A percentile compares a stretch with the other conserved stretches of the same genome.
Conservation (phyloP, 2,113 vertebrate genomes). For the Arothron firmamentum region DNA sequence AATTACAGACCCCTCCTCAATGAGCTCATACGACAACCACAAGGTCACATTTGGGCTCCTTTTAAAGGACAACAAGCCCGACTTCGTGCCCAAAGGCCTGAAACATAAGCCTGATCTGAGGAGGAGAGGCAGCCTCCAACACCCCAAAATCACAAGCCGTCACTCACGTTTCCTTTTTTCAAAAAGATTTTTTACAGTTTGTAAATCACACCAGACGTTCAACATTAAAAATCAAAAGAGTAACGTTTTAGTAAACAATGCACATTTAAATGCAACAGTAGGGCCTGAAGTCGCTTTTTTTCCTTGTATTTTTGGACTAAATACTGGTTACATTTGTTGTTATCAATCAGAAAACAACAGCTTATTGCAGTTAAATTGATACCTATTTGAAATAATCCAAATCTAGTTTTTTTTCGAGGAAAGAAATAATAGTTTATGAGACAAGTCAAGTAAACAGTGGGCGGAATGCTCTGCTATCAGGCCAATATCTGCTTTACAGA, state of each 20-base stretch:
- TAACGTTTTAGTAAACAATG: too few species aligned
- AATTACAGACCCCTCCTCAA: constrained; percentile 36
- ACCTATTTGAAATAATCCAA: too few species aligned
- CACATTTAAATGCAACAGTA: background rate
- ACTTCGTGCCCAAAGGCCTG: constrained; percentile 35
- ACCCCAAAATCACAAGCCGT: constrained; percentile 30
- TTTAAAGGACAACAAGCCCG: constrained; percentile 29
- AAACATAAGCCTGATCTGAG: constrained; percentile 42
- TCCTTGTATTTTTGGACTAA: too few species aligned
- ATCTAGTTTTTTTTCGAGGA: too few species aligned
- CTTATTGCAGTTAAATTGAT: too few species aligned
- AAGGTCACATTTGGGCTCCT: constrained; percentile 41
- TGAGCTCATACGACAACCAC: constrained; percentile 41
- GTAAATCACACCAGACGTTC: background rate
- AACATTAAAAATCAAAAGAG: background rate
- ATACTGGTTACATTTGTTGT: too few species aligned
- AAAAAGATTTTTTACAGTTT: background rate
- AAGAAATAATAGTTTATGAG: too few species aligned
- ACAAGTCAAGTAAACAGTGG: too few species aligned
- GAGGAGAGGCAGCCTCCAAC: constrained; percentile 21
- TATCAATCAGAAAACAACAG: too few species aligned
- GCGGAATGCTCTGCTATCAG: too few species aligned
- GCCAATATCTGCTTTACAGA: too few species aligned
- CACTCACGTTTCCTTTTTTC: too few species aligned
- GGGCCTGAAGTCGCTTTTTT: background rate